phyloP scores from a whole-genome alignment of 1,140 invertebrate genomes.

The Grapholita molesta region DNA sequence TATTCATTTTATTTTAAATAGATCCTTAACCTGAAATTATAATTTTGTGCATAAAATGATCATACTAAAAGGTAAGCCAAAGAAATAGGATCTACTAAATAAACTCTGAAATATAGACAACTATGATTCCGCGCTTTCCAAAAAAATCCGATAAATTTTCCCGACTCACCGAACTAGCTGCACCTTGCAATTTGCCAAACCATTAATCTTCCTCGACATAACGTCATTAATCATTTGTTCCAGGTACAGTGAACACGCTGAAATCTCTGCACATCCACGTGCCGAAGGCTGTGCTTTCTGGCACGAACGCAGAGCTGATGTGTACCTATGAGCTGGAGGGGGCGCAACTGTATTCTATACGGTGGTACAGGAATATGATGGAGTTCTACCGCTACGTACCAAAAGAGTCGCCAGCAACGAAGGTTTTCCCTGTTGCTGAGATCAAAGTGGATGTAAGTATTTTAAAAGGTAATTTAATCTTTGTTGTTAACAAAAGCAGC shows the following conservation, averaged over 20 bases:
- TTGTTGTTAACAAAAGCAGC: too few species aligned
- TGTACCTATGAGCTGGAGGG: constrained; percentile 89
- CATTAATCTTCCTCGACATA: constrained; percentile 1
- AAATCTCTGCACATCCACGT: constrained; percentile 79
- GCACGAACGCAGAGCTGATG: constrained; percentile 82
- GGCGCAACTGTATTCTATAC: constrained; percentile 87
- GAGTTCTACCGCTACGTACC: constrained; percentile 90
- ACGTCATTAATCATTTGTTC: constrained; percentile 29
- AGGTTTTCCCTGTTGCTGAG: constrained; percentile 85
- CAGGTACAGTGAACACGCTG: constrained; percentile 66
- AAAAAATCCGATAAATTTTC: background rate
- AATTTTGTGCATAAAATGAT: too few species aligned
- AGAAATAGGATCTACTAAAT: too few species aligned
- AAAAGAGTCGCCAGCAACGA: constrained; percentile 84
- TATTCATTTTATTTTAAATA: too few species aligned
- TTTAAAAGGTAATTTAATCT: too few species aligned
- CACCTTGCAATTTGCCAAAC: background rate
- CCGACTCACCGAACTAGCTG: background rate
- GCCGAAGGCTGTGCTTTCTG: constrained; percentile 80
- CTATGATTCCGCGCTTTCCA: background rate
- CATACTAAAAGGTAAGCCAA: too few species aligned
- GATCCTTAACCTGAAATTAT: too few species aligned
- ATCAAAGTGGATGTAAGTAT: constrained; percentile 88
- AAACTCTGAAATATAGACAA: background rate
- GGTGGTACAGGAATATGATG: constrained; percentile 89